phyloP scores from a whole-genome alignment of 2,888 invertebrate species.

The Rhabditoides inermis region DNA sequence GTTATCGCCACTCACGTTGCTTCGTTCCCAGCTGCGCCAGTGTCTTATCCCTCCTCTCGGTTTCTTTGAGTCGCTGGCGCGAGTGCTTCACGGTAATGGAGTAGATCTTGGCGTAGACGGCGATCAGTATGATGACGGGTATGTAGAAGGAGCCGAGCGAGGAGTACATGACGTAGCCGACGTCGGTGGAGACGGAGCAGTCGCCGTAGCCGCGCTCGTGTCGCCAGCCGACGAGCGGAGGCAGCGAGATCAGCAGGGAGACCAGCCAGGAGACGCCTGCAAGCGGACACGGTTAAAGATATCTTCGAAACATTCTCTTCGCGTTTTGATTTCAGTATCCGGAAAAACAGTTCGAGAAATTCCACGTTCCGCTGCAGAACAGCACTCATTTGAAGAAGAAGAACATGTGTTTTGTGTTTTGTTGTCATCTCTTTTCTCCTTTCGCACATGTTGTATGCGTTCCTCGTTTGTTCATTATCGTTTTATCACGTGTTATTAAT shows the following conservation, averaged over 20 bases:
- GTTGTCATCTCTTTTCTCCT: too few species aligned
- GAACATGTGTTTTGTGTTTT: too few species aligned
- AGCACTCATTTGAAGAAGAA: too few species aligned
- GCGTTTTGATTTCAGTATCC: too few species aligned
- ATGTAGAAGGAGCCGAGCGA: constrained; percentile 97
- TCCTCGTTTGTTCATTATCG: too few species aligned
- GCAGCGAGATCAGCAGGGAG: constrained; percentile 48
- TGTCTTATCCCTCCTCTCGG: constrained; percentile 46
- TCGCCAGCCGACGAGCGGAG: constrained; percentile 51
- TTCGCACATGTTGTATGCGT: too few species aligned
- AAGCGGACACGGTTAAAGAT: constrained; percentile 2
- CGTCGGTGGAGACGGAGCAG: constrained; percentile 34
- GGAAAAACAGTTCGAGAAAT: too few species aligned
- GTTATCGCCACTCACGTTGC: neutral
- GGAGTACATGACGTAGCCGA: constrained; percentile 82
- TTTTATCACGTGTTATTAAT: too few species aligned
- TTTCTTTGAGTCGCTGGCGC: constrained; percentile 46
- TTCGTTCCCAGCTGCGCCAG: constrained; percentile 24
- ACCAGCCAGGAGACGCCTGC: constrained; percentile 49
- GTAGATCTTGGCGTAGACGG: constrained; percentile 51
- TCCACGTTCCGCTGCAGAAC: too few species aligned
- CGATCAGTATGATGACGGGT: constrained; percentile 68
- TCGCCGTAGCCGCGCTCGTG: constrained; percentile 27
- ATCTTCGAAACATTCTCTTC: too few species aligned
- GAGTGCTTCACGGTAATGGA: constrained; percentile 48